Base-by-base conservation (phyloP, 2,113 vertebrate genomes). In the Actenoides hombroni region DNA sequence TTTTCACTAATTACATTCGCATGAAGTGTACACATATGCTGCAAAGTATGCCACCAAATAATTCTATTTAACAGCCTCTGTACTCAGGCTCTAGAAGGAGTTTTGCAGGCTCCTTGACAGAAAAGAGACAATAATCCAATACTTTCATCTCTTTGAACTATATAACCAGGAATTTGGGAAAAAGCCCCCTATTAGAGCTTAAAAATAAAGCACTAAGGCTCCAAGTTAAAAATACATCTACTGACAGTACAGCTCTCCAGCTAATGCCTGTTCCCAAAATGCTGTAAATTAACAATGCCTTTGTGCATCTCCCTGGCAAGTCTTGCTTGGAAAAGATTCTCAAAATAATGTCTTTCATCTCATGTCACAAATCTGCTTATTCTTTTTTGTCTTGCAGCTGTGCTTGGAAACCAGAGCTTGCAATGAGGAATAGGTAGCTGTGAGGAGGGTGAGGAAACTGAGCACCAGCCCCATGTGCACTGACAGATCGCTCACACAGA, bases 1-100 rank as follows among this genome's bases (percentile, higher is more conserved):
- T 75, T 97, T 94, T 79, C 57, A 70, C 39, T 88, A 74, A 86
- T 71, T 82, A 29, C 21, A 69, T 92, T 78, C 76, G 39, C n/a
- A 37, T 11, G 25, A 74, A 61, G 57, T n/a, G 23, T 42, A 69
- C 11, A 29, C 37, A 63, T 53, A 46, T 8, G 8, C 68, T 91
- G 35, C 75, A 78, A 87, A 86, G 6, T 33, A 83, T 57, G 53
- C n/a, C 61, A 77, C 39, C 31, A 84, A 74, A 91, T 24, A 5
- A 1, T 35, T 54, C 37, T 44, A 33, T 75, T 90, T 70, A 91
- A 91, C 12, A 83, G 63, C 16, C 59, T 84, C 49, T 44, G 12
- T 56, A 39, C 20, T 61, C 10, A 8, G 39, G 48, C 40, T 61
- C 26, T 29, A 77, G 42, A 31, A 80, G 56, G 19, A 94, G 26